Base-by-base conservation (phyloP, 1,140 invertebrate genomes). In the Lutraria rhynchaena region DNA sequence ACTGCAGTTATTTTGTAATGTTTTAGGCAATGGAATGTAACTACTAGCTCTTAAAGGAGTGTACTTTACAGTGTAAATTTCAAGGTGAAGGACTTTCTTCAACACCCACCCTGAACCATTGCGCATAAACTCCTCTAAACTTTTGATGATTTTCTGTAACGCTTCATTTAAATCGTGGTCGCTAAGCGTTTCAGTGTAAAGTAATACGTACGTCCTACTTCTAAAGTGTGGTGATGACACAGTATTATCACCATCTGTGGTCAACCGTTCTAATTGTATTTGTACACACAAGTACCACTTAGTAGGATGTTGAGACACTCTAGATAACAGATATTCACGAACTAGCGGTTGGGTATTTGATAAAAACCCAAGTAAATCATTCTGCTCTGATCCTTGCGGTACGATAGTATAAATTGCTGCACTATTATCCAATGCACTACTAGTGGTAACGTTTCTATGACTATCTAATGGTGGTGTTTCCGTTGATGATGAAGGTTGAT, bases 271-370 rank as follows among this genome's bases (percentile, higher is more conserved):
- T 60, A 77, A 63, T 31, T 77, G 44, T 24, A 77, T 44, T 49
- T 77, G 60, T 35, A 33, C n/a, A 55, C 58, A 76, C 35, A 76
- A 55, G 35, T 65, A 29, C 74, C 74, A 76, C 22, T 76, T 63
- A 35, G 65, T 76, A n/a, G n/a, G n/a, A n/a, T n/a, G n/a, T n/a
- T n/a, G n/a, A n/a, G n/a, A n/a, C n/a, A n/a, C n/a, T n/a, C n/a
- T n/a, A n/a, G n/a, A n/a, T n/a, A n/a, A n/a, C n/a, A n/a, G n/a
- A n/a, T n/a, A n/a, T n/a, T n/a, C n/a, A n/a, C n/a, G n/a, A n/a
- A n/a, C n/a, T n/a, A n/a, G n/a, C n/a, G n/a, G n/a, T n/a, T n/a
- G n/a, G n/a, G n/a, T n/a, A n/a, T n/a, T n/a, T n/a, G n/a, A n/a
- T n/a, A n/a, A n/a, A n/a, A n/a, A n/a, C n/a, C n/a, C n/a, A n/a